These are phyloP conservation scores for Lasiurus borealis DNA, from an alignment of 2,113 vertebrate species.

Conservation along the genomic window DNA sequence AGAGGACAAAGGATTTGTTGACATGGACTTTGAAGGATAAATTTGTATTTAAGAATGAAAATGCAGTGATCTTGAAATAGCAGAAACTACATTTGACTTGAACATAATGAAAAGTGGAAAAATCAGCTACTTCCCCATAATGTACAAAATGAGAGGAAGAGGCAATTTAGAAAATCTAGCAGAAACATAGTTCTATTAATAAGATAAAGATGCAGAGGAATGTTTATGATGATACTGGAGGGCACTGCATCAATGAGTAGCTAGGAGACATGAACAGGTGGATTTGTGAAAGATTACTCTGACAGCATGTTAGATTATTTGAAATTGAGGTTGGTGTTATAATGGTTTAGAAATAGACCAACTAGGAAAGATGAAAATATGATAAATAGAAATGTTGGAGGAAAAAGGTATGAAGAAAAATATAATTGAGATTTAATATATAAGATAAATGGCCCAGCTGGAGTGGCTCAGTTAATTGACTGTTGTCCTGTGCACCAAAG, in stretches of 20 bases:
- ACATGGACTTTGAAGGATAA: background rate
- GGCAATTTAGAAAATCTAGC: background rate
- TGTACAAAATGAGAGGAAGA: background rate
- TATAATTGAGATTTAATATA: background rate
- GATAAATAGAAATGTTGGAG: background rate
- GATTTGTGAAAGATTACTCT: conserved; percentile 43
- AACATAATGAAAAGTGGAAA: background rate
- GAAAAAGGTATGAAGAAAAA: background rate
- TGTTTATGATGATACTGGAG: background rate
- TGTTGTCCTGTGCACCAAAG: no score
- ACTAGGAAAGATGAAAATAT: background rate
- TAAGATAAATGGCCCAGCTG: background rate
- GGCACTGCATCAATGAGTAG: background rate
- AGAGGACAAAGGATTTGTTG: background rate
- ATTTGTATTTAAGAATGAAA: background rate
- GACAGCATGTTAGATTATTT: background rate
- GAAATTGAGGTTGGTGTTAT: background rate
- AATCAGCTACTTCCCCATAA: background rate
- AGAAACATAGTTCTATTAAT: background rate
- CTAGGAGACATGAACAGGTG: background rate
- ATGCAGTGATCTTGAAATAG: background rate
- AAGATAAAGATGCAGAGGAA: background rate
- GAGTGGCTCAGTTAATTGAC: no score
- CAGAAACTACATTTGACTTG: background rate
- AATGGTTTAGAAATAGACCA: background rate